phyloP scores from a whole-genome alignment of 2,113 vertebrate species.

The Anthoscopus minutus region DNA sequence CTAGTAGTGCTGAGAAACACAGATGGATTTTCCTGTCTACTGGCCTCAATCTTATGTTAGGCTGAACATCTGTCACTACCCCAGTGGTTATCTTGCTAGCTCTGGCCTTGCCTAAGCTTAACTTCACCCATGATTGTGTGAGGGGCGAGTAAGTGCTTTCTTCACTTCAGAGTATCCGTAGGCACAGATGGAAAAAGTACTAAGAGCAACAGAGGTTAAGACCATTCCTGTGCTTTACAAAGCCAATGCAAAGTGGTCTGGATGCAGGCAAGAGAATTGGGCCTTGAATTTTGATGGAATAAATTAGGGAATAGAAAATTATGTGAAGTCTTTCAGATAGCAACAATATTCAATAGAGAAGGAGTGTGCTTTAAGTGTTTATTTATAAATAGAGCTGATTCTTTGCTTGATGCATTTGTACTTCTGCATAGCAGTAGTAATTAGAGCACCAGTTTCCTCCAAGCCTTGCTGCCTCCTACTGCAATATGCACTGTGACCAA shows the following conservation, averaged over 20 bases:
- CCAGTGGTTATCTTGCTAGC: not conserved
- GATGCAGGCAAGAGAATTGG: not conserved
- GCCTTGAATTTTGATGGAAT: not conserved
- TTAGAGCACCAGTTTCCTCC: not conserved
- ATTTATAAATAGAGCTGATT: not conserved
- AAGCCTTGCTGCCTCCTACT: conserved; percentile 33
- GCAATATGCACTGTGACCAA: conserved; percentile 1
- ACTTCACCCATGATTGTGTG: not conserved
- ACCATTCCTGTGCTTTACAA: not conserved
- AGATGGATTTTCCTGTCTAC: not conserved
- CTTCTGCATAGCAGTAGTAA: not conserved
- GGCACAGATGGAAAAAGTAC: not conserved
- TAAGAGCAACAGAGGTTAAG: not conserved
- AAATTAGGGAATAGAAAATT: not conserved
- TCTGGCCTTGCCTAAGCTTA: not conserved
- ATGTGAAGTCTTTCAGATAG: not conserved
- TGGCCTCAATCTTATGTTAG: not conserved
- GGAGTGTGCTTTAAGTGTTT: not conserved
- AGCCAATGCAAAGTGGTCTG: not conserved
- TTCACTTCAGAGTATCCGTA: not conserved
- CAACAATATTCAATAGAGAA: not conserved
- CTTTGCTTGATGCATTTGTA: not conserved
- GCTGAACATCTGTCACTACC: not conserved
- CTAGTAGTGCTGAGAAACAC: not conserved
- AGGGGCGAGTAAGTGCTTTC: not conserved